Base-by-base conservation (phyloP, 2,888 invertebrate species). In the Vannuccia rotundouncinata region DNA sequence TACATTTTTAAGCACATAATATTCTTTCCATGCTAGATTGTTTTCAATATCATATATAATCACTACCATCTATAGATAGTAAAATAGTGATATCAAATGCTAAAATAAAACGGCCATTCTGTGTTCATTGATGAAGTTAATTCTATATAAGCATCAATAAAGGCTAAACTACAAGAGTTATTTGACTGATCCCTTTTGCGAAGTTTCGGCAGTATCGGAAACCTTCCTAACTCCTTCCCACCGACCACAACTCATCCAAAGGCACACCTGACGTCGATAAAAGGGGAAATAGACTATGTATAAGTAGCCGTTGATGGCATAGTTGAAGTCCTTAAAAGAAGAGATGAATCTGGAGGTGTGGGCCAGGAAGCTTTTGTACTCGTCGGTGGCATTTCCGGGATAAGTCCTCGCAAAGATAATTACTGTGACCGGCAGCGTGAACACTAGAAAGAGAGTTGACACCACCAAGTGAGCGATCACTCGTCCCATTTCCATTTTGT, bases 401-500 rank as follows among this genome's bases (percentile, higher is more conserved):
- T 66, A 66, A 5, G 22, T 66, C 17, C 78, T 76, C 1, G 28
- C 5, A 17, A 29, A 78, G 60, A 78, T 78, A 25, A 59, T 78
- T 17, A 78, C 78, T 13, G 66, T 59, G 22, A 78, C 29, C 2
- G 78, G 78, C 1, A 78, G 28, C n/a, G 29, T 75, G 5, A 78
- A 59, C 5, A 78, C 29, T 17, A 59, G 59, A 28, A 74, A 78
- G 0, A 75, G n/a, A 5, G 74, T 78, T 0, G 78, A 59, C 2
- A 78, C 29, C 13, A 75, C 74, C 13, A 78, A 29, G 10, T 78
- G 78, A 1, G 60, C 78, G 29, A 79, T 29, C 29, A 79, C 74
- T 1, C 79, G 76, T 22, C 78, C 31, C 79, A 79, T 78, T 31
- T 78, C 78, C 79, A 79, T 79, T 25, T 31, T 77, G 74, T 79